Evolutionary conservation across 2,888 invertebrate genomes (phyloP).

Genomic region (Subacronicta megacephala): DNA sequence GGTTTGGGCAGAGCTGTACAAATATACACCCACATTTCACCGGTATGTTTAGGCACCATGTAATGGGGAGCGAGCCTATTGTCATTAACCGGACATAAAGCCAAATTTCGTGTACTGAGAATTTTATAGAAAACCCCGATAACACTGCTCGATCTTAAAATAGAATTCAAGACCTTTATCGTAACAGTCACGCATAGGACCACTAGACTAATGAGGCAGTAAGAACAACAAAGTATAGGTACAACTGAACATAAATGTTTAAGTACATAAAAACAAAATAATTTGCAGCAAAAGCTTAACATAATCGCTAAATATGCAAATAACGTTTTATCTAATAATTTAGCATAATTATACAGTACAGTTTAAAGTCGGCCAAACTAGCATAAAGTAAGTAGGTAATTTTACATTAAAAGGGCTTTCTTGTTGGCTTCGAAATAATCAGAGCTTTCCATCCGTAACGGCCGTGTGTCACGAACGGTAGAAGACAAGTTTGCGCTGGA

Average conservation of each 20-base stretch:
- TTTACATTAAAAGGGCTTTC: constrained; percentile 54
- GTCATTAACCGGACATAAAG: no score
- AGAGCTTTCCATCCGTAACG: constrained; percentile 44
- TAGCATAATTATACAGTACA: constrained; percentile 42
- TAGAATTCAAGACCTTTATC: no score
- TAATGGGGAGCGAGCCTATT: no score
- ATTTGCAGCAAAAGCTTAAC: constrained; percentile 13
- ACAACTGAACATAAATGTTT: background rate
- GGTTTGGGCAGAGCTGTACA: no score
- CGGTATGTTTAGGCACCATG: no score
- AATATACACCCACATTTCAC: no score
- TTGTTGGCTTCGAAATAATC: constrained; percentile 54
- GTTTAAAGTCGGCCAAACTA: constrained; percentile 28
- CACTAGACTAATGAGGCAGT: no score
- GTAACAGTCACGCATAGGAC: no score
- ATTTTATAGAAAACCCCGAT: no score
- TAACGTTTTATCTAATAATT: constrained; percentile 43
- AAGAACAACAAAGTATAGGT: no score
- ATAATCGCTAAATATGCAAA: constrained; percentile 21
- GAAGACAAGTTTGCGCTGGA: constrained; percentile 52
- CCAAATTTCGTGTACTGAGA: no score
- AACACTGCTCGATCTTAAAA: no score
- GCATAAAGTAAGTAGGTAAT: constrained; percentile 37
- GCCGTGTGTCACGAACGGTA: constrained; percentile 40
- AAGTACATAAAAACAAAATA: background rate